Evolutionary conservation across 2,888 invertebrate species (phyloP).

Genomic region (Drosophila koepferae): DNA sequence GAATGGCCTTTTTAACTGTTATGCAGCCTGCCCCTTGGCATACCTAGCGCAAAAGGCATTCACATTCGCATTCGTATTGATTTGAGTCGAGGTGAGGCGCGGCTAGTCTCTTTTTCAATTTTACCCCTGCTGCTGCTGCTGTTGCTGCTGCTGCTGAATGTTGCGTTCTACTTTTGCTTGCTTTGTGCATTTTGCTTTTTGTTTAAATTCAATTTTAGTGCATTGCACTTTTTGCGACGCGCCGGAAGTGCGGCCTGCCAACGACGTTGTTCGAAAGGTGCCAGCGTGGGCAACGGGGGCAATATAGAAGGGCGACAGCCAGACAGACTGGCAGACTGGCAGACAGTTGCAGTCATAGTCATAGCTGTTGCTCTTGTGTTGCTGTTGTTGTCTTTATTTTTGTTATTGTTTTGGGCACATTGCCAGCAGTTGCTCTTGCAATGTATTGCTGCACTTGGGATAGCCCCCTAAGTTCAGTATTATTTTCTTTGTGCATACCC

Average conservation of each 20-base stretch:
- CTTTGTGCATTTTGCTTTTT: conserved; percentile 60
- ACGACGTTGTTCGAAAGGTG: conserved; percentile 26
- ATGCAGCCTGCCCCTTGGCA: conserved; percentile 9
- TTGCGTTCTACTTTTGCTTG: conserved; percentile 56
- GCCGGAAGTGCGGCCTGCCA: conserved; percentile 71
- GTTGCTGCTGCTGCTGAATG: background rate
- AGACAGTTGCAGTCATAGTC: conserved; percentile 58
- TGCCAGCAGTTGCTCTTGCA: conserved; percentile 56
- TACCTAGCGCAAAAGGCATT: conserved; percentile 11
- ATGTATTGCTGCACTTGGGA: conserved; percentile 39
- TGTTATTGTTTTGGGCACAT: conserved; percentile 51
- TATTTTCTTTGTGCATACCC: conserved; percentile 7
- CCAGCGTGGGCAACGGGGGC: conserved; percentile 14
- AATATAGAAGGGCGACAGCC: conserved; percentile 30
- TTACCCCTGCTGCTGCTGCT: background rate
- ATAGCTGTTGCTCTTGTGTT: conserved; percentile 22
- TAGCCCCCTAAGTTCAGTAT: conserved; percentile 22
- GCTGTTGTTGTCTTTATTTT: conserved; percentile 6
- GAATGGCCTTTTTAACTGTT: conserved; percentile 70
- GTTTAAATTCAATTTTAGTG: conserved; percentile 78
- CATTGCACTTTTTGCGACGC: conserved; percentile 75
- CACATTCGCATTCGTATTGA: conserved; percentile 57
- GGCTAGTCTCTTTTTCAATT: conserved; percentile 16
- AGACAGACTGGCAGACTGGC: conserved; percentile 49
- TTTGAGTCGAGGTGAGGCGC: conserved; percentile 44